phyloP scores from a whole-genome alignment of 2,888 invertebrate genomes.

The Mimachlamys varia region DNA sequence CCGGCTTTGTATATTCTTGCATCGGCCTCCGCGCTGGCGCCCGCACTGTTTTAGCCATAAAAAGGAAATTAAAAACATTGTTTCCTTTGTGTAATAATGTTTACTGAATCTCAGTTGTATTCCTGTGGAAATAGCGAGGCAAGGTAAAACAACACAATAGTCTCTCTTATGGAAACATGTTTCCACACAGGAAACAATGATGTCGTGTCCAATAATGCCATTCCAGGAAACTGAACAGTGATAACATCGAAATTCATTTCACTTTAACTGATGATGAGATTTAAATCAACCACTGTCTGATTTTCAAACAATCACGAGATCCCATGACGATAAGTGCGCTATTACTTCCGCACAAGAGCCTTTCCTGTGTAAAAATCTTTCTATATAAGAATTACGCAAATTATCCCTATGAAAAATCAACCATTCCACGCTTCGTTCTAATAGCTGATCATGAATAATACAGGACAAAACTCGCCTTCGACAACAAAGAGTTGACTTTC shows the following conservation, averaged over 20 bases:
- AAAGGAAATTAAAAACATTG: slow-evolving; percentile 36
- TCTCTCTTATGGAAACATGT: neutral
- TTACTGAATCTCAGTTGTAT: slow-evolving; percentile 8
- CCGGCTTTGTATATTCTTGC: neutral
- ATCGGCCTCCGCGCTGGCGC: slow-evolving; percentile 28
- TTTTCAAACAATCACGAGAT: slow-evolving; percentile 17
- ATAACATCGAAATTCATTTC: slow-evolving; percentile 26
- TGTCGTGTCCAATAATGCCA: slow-evolving; percentile 34
- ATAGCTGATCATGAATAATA: slow-evolving; percentile 5
- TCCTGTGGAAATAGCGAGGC: slow-evolving; percentile 24
- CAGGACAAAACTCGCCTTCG: slow-evolving; percentile 19
- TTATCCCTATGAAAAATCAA: slow-evolving; percentile 9
- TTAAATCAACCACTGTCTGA: slow-evolving; percentile 34
- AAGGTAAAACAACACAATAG: neutral
- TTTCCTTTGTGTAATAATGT: slow-evolving; percentile 26
- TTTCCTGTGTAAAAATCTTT: slow-evolving; percentile 30
- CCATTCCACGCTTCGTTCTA: slow-evolving; percentile 23
- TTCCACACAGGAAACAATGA: slow-evolving; percentile 36
- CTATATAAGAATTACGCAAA: neutral
- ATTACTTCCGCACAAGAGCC: slow-evolving; percentile 20
- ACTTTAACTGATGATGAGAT: slow-evolving; percentile 31
- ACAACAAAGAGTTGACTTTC: slow-evolving; percentile 1
- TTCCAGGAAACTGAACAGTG: slow-evolving; percentile 31
- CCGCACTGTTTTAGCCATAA: slow-evolving; percentile 25
- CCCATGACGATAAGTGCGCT: neutral